Evolutionary conservation across 2,888 invertebrate species (phyloP).

Genomic region (Boloria euphrosyne): DNA sequence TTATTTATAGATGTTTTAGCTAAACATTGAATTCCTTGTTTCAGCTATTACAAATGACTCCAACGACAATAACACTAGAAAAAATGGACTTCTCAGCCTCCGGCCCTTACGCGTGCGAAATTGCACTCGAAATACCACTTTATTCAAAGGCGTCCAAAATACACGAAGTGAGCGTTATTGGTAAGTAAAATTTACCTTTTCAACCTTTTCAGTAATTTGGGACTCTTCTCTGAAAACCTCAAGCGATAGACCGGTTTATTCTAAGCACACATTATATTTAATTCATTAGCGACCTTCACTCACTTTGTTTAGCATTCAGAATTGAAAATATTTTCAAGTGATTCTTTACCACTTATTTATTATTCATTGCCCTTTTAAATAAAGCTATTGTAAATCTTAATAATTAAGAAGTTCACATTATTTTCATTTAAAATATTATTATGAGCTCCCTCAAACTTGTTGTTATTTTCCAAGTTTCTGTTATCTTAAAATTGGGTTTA

Average conservation of each 20-base stretch:
- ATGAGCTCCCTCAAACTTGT: too few species aligned
- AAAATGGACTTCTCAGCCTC: conserved; percentile 89
- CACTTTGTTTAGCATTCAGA: neutral
- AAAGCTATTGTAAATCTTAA: too few species aligned
- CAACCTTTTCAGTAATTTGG: conserved; percentile 1
- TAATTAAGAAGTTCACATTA: too few species aligned
- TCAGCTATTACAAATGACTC: conserved; percentile 65
- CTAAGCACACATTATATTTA: conserved; percentile 1
- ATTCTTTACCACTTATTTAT: neutral
- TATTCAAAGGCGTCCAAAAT: conserved; percentile 90
- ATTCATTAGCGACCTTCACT: conserved; percentile 4
- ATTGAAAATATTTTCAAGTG: neutral
- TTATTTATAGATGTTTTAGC: neutral
- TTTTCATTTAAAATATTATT: too few species aligned
- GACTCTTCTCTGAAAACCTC: neutral
- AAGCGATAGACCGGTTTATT: neutral
- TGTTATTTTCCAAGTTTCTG: too few species aligned
- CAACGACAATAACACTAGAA: conserved; percentile 83
- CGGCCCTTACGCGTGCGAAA: conserved; percentile 91
- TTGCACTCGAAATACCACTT: conserved; percentile 90
- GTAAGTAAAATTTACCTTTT: conserved; percentile 75
- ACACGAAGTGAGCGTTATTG: conserved; percentile 90
- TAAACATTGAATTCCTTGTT: conserved; percentile 23
- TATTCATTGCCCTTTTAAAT: too few species aligned
- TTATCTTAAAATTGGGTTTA: too few species aligned